These are phyloP conservation scores for Thaumatotibia leucotreta DNA, from an alignment of 1,140 invertebrate genomes.

Conservation along the genomic window DNA sequence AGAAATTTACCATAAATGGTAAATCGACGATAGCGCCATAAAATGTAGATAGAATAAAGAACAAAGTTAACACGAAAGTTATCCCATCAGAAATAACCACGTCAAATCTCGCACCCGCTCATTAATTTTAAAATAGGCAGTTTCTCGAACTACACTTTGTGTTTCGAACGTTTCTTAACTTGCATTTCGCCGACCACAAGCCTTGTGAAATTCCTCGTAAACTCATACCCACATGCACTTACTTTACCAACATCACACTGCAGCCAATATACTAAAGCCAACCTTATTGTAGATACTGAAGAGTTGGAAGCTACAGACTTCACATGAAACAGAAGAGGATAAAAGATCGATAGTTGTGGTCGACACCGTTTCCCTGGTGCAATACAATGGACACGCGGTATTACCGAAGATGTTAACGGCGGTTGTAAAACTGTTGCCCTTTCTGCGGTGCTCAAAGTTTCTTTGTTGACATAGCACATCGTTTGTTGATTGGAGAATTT, in stretches of 20 bases:
- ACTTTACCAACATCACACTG: background rate
- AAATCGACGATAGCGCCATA: no score
- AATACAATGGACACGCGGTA: background rate
- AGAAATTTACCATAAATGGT: no score
- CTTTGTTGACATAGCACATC: background rate
- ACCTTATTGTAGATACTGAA: background rate
- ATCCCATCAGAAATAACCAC: background rate
- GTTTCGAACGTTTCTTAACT: background rate
- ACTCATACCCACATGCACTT: constrained; percentile 16
- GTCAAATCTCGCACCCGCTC: background rate
- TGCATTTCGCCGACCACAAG: constrained; percentile 18
- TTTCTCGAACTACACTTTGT: background rate
- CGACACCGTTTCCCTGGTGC: background rate
- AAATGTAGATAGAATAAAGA: background rate
- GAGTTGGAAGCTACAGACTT: background rate
- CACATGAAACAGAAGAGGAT: background rate
- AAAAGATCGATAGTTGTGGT: background rate
- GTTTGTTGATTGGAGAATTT: background rate
- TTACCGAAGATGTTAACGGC: background rate
- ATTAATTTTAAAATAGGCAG: background rate
- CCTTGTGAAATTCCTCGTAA: constrained; percentile 32
- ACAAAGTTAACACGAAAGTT: background rate
- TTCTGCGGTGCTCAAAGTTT: background rate
- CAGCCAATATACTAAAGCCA: background rate
- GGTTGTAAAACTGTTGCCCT: background rate